A percentile compares a stretch with the other conserved stretches of the same genome.
These are phyloP conservation scores for Notothenia coriiceps DNA, from an alignment of 2,113 vertebrate genomes.

Conservation along the genomic window DNA sequence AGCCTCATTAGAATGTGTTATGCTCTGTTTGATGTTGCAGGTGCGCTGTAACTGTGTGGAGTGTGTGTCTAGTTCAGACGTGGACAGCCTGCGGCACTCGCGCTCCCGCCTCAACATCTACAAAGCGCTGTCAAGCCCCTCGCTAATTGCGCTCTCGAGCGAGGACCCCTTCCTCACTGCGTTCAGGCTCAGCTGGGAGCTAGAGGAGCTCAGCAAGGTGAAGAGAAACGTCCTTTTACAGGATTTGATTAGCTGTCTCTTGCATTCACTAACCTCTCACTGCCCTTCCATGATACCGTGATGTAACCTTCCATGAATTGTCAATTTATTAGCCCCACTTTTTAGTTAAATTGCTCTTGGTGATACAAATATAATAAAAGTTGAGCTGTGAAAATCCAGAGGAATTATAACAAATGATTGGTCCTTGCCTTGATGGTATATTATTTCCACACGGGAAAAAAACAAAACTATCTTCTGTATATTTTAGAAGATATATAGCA, in stretches of 20 bases:
- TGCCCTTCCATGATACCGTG: not conserved
- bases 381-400: not conserved
- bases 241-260: not conserved
- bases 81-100: slow-evolving; percentile 97
- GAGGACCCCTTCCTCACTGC: slow-evolving; percentile 98
- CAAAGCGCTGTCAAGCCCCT: slow-evolving; percentile 95
- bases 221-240: not conserved
- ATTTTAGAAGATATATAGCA: not conserved
- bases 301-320: not conserved
- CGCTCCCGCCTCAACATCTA: slow-evolving; percentile 98
- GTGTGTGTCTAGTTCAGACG: slow-evolving; percentile 96
- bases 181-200: slow-evolving; percentile 97
- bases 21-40: slow-evolving; percentile 66
- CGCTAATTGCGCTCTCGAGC: slow-evolving; percentile 94
- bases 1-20: slow-evolving; percentile 33
- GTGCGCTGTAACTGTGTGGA: slow-evolving; percentile 97
- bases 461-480: not conserved
- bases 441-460: no score
- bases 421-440: no score
- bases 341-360: not conserved
- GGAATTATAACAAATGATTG: not conserved
- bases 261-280: not conserved
- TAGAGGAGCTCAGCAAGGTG: slow-evolving; percentile 96
- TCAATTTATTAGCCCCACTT: slow-evolving; percentile 10
- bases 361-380: not conserved